phyloP scores from a whole-genome alignment of 35 echinoderm and acorn worm genomes.

The Eucidaris tribuloides region DNA sequence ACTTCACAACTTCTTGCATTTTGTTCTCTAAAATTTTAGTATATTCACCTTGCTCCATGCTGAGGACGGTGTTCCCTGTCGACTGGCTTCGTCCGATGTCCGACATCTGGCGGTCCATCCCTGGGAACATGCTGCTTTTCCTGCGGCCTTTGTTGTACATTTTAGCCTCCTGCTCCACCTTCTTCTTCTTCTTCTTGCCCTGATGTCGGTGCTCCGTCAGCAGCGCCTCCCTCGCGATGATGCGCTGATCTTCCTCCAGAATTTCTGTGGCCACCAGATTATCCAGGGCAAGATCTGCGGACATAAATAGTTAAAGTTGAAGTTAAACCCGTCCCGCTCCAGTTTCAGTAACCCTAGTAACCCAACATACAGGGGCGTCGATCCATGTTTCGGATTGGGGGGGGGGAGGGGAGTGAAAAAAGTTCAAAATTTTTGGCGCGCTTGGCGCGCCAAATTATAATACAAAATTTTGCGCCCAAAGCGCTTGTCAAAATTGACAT shows the following conservation, averaged over 20 bases:
- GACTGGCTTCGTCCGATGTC: slow-evolving; percentile 63
- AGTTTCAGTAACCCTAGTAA: too few relatives aligned
- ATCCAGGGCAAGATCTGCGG: slow-evolving; percentile 57
- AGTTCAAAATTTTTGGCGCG: too few relatives aligned
- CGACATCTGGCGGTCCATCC: slow-evolving; percentile 65
- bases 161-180: slow-evolving; percentile 52
- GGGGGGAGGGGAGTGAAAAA: too few relatives aligned
- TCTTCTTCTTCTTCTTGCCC: slow-evolving; percentile 88
- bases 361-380: too few relatives aligned
- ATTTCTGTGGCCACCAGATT: slow-evolving; percentile 55
- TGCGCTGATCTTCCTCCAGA: slow-evolving; percentile 52
- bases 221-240: slow-evolving; percentile 57
- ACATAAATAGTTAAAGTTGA: too few relatives aligned
- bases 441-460: too few relatives aligned
- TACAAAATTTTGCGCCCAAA: too few relatives aligned
- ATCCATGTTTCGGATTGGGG: too few relatives aligned
- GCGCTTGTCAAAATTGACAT: too few relatives aligned
- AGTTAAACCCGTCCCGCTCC: too few relatives aligned
- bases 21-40: too few relatives aligned
- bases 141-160: slow-evolving; percentile 59
- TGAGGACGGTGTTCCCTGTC: slow-evolving; percentile 32
- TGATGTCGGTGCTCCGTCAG: slow-evolving; percentile 80
- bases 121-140: slow-evolving; percentile 84
- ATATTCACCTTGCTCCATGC: slow-evolving; percentile 99
- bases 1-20: too few relatives aligned